Percentiles rank a stretch among this genome's conserved stretches.
Evolutionary conservation across 2,797 vertebrate species (phyloP).

Genomic region (Oryzias dopingdopingensis): DNA sequence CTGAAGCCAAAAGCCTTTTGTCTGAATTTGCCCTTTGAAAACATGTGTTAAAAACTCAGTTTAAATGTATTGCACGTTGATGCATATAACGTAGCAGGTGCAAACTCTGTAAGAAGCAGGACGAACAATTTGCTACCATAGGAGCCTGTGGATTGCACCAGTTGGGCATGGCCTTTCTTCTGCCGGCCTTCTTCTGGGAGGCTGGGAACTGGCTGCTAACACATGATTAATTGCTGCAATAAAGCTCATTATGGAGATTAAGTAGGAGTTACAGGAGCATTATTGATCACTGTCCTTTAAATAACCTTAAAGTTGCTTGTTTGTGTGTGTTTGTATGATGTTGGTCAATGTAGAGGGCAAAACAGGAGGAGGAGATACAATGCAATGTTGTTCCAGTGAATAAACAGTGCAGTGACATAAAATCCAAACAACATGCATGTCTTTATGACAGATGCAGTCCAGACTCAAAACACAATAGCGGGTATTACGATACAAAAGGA

Average conservation of each 20-base stretch:
- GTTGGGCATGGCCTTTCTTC: conserved; percentile 59
- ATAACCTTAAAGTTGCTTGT: conserved; percentile 82
- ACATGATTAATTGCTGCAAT: conserved; percentile 82
- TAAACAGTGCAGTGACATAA: conserved; percentile 22
- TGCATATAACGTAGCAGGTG: too few species aligned
- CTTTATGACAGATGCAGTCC: conserved; percentile 5
- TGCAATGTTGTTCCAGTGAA: conserved; percentile 30
- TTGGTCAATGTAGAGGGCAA: conserved; percentile 66
- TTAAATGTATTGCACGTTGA: too few species aligned
- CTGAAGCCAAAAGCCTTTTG: conserved; percentile 41
- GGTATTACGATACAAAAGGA: not conserved
- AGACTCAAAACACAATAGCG: not conserved
- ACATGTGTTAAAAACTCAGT: conserved; percentile 17
- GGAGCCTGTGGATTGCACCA: conserved; percentile 41
- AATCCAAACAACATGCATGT: conserved; percentile 12
- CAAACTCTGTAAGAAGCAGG: too few species aligned
- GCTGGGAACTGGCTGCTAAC: conserved; percentile 65
- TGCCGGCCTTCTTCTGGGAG: conserved; percentile 68
- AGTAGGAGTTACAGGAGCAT: conserved; percentile 80
- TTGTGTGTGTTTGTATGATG: conserved; percentile 68
- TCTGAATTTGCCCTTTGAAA: conserved; percentile 28
- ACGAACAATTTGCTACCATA: not conserved
- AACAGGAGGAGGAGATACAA: conserved; percentile 41
- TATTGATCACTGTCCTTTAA: conserved; percentile 85
- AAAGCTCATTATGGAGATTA: conserved; percentile 85